phyloP scores from a whole-genome alignment of 2,888 invertebrate species.

The Agriopis marginaria region DNA sequence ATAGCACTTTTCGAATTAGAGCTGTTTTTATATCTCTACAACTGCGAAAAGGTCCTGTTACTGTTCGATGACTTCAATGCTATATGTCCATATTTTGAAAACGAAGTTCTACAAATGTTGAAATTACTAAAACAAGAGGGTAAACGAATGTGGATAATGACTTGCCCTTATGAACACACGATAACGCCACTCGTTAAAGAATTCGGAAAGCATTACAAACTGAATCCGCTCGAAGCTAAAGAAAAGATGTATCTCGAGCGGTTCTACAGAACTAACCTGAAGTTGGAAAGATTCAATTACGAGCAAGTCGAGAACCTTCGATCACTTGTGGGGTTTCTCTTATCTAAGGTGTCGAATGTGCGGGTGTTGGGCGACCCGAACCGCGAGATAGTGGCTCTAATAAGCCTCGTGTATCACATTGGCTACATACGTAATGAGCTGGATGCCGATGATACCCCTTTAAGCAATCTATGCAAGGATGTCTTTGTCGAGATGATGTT shows the following conservation, averaged over 20 bases:
- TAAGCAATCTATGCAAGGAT: conserved; percentile 46
- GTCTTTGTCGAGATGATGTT: conserved; percentile 53
- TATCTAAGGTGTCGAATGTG: conserved; percentile 36
- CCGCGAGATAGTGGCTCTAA: conserved; percentile 46
- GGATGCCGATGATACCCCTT: conserved; percentile 48
- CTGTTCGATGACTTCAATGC: conserved; percentile 59
- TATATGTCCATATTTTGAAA: conserved; percentile 53
- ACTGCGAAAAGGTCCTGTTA: conserved; percentile 50
- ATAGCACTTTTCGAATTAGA: conserved; percentile 51
- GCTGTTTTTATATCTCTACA: conserved; percentile 54
- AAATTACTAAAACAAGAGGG: conserved; percentile 45
- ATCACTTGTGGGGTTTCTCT: conserved; percentile 46
- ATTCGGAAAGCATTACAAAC: conserved; percentile 49
- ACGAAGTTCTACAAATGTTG: conserved; percentile 51
- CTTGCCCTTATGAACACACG: conserved; percentile 49
- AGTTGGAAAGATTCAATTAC: conserved; percentile 54
- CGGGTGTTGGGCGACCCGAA: conserved; percentile 31
- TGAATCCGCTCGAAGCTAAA: conserved; percentile 45
- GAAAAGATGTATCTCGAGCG: conserved; percentile 51
- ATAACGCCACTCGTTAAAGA: conserved; percentile 42
- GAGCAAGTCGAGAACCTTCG: conserved; percentile 53
- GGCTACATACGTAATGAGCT: conserved; percentile 56
- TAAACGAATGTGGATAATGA: conserved; percentile 57
- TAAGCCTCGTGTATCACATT: conserved; percentile 53
- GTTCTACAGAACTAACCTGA: conserved; percentile 55